Conservation (phyloP, 1,140 invertebrate species). For the Sinonovacula constricta region DNA sequence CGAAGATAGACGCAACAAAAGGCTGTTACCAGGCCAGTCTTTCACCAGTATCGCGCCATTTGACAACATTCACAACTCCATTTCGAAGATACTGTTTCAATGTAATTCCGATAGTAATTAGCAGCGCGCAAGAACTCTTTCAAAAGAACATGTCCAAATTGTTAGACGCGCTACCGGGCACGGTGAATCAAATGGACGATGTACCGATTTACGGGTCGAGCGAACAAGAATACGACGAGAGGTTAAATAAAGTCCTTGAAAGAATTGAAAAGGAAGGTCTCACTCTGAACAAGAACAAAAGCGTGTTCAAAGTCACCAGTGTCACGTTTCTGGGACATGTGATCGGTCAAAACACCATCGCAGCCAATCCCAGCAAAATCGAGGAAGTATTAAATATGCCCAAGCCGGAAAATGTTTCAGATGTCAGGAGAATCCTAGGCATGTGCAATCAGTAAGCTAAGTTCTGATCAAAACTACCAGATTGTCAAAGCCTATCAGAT, state of each 20-base stretch:
- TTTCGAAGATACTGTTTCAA: slow-evolving; percentile 55
- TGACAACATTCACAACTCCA: slow-evolving; percentile 56
- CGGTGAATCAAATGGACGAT: slow-evolving; percentile 58
- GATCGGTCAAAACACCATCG: not conserved
- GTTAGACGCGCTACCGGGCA: slow-evolving; percentile 32
- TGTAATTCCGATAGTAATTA: slow-evolving; percentile 40
- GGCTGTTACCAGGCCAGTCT: slow-evolving; percentile 73
- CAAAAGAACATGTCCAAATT: slow-evolving; percentile 20
- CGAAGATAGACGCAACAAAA: slow-evolving; percentile 78
- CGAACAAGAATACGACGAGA: not conserved
- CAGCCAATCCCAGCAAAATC: not conserved
- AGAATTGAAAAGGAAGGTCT: not conserved
- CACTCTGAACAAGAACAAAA: not conserved
- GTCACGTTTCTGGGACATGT: slow-evolving; percentile 5
- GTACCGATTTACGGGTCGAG: not conserved
- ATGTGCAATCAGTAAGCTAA: not conserved
- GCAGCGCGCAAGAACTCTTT: slow-evolving; percentile 43
- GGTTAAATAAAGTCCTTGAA: not conserved
- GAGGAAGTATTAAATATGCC: not conserved
- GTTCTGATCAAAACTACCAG: not conserved
- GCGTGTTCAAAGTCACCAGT: not conserved
- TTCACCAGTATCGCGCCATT: slow-evolving; percentile 8
- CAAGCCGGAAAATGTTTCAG: not conserved
- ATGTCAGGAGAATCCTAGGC: not conserved
- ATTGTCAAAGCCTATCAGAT: too few species aligned